A percentile compares a stretch with the other conserved stretches of the same genome.
Evolutionary conservation across 2,888 invertebrate species (phyloP).

Genomic region (Microchrysa polita): DNA sequence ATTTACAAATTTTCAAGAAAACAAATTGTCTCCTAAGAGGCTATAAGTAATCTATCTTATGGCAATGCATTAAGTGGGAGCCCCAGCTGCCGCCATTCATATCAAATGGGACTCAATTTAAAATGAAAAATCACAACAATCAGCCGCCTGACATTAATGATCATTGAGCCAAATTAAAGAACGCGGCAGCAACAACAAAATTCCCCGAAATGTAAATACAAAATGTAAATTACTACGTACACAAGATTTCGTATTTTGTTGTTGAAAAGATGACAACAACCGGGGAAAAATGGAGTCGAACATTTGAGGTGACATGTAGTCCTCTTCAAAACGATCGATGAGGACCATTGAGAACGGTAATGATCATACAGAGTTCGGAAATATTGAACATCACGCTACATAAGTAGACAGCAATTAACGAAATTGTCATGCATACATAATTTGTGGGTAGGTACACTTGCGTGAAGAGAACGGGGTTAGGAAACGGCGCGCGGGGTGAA

Average conservation of each 20-base stretch:
- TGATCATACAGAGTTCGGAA: conserved; percentile 38
- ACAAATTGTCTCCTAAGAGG: conserved; percentile 24
- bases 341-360: conserved; percentile 49
- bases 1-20: conserved; percentile 23
- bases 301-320: conserved; percentile 28
- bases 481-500: too few relatives aligned
- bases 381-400: too few relatives aligned
- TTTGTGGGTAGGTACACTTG: too few relatives aligned
- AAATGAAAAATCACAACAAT: conserved; percentile 51
- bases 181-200: conserved; percentile 37
- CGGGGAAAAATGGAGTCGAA: conserved; percentile 11
- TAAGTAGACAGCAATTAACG: too few relatives aligned
- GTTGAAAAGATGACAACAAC: neutral
- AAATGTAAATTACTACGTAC: neutral
- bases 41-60: conserved; percentile 25
- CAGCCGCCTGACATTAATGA: conserved; percentile 49
- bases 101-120: conserved; percentile 46
- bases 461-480: too few relatives aligned
- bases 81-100: conserved; percentile 27
- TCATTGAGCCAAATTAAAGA: conserved; percentile 50
- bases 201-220: too few relatives aligned
- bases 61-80: conserved; percentile 6
- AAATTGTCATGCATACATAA: too few relatives aligned
- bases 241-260: neutral
- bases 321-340: conserved; percentile 27